phyloP scores from a whole-genome alignment of 2,888 invertebrate genomes.

The Rhagium mordax region DNA sequence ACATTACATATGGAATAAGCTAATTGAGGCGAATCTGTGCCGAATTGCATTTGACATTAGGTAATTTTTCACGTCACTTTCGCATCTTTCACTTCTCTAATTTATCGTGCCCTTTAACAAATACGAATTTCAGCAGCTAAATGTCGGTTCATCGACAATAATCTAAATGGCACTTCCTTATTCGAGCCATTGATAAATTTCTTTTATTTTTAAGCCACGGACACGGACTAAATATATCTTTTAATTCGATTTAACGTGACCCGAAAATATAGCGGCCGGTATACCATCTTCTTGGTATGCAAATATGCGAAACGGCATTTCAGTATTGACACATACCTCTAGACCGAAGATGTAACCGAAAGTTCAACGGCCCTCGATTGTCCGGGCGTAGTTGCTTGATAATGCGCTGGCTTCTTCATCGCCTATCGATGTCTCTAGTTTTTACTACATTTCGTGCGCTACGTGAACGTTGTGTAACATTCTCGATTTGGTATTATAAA shows the following conservation, averaged over 20 bases:
- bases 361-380: conserved; percentile 22
- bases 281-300: not conserved
- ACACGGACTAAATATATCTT: no score
- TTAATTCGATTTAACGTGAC: no score
- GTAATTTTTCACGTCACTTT: not conserved
- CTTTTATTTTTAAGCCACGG: no score
- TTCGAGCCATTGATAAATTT: no score
- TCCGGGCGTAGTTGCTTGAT: conserved; percentile 11
- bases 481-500: not conserved
- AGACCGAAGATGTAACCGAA: conserved; percentile 17
- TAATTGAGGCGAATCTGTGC: not conserved
- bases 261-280: no score
- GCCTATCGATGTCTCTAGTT: conserved; percentile 28
- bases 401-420: conserved; percentile 20
- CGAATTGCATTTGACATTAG: not conserved
- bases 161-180: not conserved
- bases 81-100: not conserved
- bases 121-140: not conserved
- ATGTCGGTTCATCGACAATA: not conserved
- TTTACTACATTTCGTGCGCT: conserved; percentile 2
- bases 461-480: conserved; percentile 6
- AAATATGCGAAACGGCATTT: conserved; percentile 17
- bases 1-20: not conserved
- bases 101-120: not conserved
- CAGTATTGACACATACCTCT: not conserved